Evolutionary conservation across 2,113 vertebrate genomes (phyloP).

Genomic region (Cygnus atratus): DNA sequence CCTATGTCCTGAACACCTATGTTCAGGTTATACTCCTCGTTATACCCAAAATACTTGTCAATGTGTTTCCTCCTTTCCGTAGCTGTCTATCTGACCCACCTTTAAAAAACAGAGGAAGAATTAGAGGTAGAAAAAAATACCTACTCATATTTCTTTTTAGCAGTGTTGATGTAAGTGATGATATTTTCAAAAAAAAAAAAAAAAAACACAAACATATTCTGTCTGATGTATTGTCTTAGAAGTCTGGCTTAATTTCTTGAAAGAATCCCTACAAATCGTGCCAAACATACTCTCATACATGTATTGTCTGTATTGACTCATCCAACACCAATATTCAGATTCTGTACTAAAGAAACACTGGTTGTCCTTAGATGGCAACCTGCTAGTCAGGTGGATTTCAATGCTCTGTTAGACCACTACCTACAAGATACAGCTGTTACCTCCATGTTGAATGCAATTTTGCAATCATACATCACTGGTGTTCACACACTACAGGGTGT

Average conservation of each 20-base stretch:
- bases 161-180: not conserved
- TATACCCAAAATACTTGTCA: not conserved
- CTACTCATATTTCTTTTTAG: not conserved
- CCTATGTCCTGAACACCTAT: not conserved
- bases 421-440: not conserved
- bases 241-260: not conserved
- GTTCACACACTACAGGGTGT: not conserved
- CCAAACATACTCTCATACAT: not conserved
- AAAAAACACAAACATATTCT: not conserved
- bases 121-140: not conserved
- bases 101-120: not conserved
- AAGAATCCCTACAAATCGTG: not conserved
- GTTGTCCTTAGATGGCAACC: not conserved
- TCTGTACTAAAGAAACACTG: not conserved
- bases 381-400: not conserved
- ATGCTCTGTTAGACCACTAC: not conserved
- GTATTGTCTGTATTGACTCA: not conserved
- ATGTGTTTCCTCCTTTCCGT: not conserved
- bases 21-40: not conserved
- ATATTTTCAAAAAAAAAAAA: not conserved
- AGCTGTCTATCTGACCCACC: not conserved
- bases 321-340: not conserved
- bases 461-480: not conserved
- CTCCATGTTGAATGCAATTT: not conserved
- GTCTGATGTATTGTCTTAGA: not conserved